Base-by-base conservation (phyloP, 2,797 vertebrate genomes). In the Cossypha polioptera region DNA sequence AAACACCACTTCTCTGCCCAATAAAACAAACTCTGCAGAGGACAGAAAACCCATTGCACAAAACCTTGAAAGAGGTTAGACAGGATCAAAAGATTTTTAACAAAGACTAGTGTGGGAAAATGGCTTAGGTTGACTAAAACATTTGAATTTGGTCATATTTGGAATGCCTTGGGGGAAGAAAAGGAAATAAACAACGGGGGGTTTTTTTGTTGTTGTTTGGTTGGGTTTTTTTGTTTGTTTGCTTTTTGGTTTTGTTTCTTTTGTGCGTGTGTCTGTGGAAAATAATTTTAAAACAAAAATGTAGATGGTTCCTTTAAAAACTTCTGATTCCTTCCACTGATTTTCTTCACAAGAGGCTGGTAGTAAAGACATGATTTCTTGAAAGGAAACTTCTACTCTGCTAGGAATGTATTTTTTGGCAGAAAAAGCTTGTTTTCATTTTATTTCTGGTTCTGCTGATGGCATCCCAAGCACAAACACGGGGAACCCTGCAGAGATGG, bases 161-260 rank as follows among this genome's bases (percentile, higher is more conserved):
- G 38, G 25, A 73, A 11, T 8, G 9, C 28, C 48, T 48, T 59
- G 16, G 25, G 13, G 28, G 1, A 0, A 0, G 19, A 53, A 51
- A 16, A 24, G 50, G 2, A 61, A 22, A 8, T 1, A 19, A n/a
- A 6, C 5, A 50, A 31, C 1, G 2, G 36, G 36, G 11, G 36
- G 4, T 16, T 35, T 43, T 43, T 20, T 10, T 43, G 36, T 45
- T 47, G 8, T 47, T 25, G 36, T 38, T 38, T 38, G 36, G 13
- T 14, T 38, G 36, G 36, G 11, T 11, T 28, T 40, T 61, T 20
- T 16, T 38, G 38, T 48, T 12, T 2, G 40, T 6, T 42, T 42
- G 40, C 3, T 42, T 42, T 42, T 42, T 17, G 40, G 7, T 17
- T 42, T 40, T 36, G 11, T 42, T 42, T n/a, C n/a, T n/a, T 17